Evolutionary conservation across 2,113 vertebrate species (phyloP).

Genomic region (Chrysochloris asiatica): DNA sequence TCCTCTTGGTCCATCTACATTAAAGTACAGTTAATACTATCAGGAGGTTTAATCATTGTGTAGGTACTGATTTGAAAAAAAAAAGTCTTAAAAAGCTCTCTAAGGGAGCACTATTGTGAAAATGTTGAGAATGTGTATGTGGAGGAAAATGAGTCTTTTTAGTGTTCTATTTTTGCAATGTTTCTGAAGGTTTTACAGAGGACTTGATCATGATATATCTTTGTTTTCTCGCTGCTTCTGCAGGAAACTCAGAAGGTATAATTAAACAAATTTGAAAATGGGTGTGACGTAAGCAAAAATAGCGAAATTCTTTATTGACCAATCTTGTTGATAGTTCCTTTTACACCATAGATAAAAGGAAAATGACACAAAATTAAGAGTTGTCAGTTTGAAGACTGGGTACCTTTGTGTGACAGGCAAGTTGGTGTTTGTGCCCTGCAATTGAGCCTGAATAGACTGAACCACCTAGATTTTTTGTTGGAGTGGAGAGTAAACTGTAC

Average conservation of each 20-base stretch:
- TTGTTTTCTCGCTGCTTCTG: not conserved
- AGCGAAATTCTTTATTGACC: not conserved
- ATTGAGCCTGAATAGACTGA: not conserved
- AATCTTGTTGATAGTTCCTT: not conserved
- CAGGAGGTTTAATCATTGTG: not conserved
- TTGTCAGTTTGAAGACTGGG: not conserved
- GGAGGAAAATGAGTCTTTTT: not conserved
- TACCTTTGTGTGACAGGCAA: no score
- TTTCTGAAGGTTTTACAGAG: not conserved
- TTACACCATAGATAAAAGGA: not conserved
- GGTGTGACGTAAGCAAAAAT: not conserved
- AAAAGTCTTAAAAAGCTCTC: not conserved
- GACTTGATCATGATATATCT: not conserved
- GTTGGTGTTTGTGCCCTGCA: not conserved
- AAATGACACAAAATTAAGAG: not conserved
- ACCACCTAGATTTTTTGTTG: accelerated
- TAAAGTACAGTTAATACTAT: not conserved
- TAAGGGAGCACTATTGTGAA: not conserved
- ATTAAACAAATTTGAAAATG: not conserved
- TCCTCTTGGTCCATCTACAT: no score
- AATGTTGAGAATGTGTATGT: not conserved
- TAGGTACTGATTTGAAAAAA: not conserved
- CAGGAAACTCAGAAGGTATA: not conserved
- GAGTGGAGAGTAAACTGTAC: not conserved
- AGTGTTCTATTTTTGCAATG: not conserved